Evolutionary conservation across 2,113 vertebrate species (phyloP).

Genomic region (Stigmatopora argus): DNA sequence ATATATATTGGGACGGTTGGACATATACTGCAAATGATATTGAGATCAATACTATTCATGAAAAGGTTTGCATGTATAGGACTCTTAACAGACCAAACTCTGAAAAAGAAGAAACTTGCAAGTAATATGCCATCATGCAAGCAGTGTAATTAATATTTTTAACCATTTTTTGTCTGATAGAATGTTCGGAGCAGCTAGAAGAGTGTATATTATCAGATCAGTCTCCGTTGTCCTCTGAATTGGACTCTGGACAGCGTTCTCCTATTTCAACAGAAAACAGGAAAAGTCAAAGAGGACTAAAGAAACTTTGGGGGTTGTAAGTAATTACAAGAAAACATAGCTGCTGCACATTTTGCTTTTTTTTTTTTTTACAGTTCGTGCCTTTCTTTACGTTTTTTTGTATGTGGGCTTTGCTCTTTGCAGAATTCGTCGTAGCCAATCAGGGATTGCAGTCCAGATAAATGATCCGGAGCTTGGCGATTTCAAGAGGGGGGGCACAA

Average conservation of each 20-base stretch:
- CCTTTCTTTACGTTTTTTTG: neutral
- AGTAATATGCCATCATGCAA: neutral
- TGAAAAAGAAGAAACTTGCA: neutral
- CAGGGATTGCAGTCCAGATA: constrained; percentile 81
- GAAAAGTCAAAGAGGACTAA: constrained; percentile 86
- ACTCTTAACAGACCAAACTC: neutral
- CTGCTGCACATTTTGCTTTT: neutral
- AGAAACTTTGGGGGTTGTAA: constrained; percentile 96
- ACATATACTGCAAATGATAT: too few species aligned
- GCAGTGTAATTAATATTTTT: neutral
- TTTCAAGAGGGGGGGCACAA: constrained; percentile 86
- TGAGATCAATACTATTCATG: too few species aligned
- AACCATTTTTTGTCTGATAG: constrained; percentile 50
- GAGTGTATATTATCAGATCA: constrained; percentile 75
- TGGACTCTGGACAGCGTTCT: constrained; percentile 80
- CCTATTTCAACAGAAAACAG: constrained; percentile 81
- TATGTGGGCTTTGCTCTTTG: neutral
- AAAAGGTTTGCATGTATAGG: too few species aligned
- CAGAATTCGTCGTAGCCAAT: constrained; percentile 93
- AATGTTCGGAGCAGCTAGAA: constrained; percentile 70
- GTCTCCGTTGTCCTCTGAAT: constrained; percentile 80
- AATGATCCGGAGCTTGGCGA: constrained; percentile 78
- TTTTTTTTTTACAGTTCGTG: neutral
- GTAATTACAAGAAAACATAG: constrained; percentile 29
- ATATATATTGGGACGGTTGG: too few species aligned